Conservation (phyloP, 2,113 vertebrate species). For the Steatornis caripensis region DNA sequence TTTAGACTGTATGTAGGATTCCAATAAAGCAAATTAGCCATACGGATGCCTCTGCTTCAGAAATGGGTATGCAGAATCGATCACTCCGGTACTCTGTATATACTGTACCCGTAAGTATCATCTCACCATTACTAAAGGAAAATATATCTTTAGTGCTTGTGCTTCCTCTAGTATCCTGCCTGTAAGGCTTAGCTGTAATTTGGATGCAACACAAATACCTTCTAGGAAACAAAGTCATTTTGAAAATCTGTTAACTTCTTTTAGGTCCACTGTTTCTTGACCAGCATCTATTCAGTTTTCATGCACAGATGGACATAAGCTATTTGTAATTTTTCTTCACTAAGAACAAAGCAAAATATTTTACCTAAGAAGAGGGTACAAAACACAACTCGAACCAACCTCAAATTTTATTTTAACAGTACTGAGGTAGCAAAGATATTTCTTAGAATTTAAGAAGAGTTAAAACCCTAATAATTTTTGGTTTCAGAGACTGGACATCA, state of each 20-base stretch:
- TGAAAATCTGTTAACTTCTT: neutral
- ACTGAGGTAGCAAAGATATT: neutral
- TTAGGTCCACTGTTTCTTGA: neutral
- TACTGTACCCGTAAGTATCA: too few relatives aligned
- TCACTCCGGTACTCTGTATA: too few relatives aligned
- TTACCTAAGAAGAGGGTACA: neutral
- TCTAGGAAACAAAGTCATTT: neutral
- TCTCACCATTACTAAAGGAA: too few relatives aligned
- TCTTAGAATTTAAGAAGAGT: neutral
- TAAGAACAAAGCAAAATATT: neutral
- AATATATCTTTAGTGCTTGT: too few relatives aligned
- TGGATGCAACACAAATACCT: too few relatives aligned
- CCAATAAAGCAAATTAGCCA: too few relatives aligned
- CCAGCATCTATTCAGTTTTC: neutral
- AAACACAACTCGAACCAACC: neutral
- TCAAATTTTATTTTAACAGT: neutral
- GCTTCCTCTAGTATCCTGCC: too few relatives aligned
- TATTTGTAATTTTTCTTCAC: neutral
- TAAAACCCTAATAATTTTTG: neutral
- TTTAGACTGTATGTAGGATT: too few relatives aligned
- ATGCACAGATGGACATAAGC: neutral
- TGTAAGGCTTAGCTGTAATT: too few relatives aligned
- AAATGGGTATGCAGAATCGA: too few relatives aligned
- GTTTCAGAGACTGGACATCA: neutral
- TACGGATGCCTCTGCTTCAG: too few relatives aligned